These are phyloP conservation scores for Callithrix jacchus DNA, from an alignment of 2,113 vertebrate species.

Conservation along the genomic window DNA sequence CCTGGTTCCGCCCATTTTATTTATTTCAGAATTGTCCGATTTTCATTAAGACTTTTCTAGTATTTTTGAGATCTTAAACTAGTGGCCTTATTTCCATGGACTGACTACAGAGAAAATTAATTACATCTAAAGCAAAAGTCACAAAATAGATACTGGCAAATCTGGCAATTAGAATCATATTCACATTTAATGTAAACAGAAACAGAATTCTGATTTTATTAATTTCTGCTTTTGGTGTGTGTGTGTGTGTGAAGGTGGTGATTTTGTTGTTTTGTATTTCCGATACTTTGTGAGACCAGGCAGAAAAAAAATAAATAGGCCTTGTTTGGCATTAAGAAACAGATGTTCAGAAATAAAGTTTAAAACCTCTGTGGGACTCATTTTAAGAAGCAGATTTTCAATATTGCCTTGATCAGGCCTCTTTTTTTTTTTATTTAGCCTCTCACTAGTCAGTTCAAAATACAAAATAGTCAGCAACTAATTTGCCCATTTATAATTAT, in stretches of 20 bases:
- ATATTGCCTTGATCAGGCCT: not conserved
- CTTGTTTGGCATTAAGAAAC: not conserved
- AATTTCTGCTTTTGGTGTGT: not conserved
- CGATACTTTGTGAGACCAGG: conserved; percentile 9
- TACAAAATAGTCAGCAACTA: not conserved
- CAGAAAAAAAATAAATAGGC: conserved; percentile 37
- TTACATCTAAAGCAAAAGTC: not conserved
- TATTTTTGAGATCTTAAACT: conserved; percentile 19
- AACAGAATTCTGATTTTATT: not conserved
- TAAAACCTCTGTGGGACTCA: not conserved
- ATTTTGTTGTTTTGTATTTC: conserved; percentile 33
- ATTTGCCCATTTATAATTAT: not conserved
- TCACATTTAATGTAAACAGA: conserved; percentile 21
- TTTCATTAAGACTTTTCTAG: not conserved
- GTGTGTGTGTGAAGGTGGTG: no score
- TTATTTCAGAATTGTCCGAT: not conserved
- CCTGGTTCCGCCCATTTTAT: not conserved
- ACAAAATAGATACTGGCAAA: not conserved
- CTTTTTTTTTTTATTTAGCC: conserved; percentile 44
- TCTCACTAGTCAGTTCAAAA: not conserved
- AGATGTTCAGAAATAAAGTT: conserved; percentile 41
- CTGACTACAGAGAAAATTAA: conserved; percentile 19
- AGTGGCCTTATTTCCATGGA: not conserved
- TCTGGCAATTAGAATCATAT: not conserved
- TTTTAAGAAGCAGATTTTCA: conserved; percentile 33